Base-by-base conservation (phyloP, 2,888 invertebrate genomes). In the Drosophila quinaria region DNA sequence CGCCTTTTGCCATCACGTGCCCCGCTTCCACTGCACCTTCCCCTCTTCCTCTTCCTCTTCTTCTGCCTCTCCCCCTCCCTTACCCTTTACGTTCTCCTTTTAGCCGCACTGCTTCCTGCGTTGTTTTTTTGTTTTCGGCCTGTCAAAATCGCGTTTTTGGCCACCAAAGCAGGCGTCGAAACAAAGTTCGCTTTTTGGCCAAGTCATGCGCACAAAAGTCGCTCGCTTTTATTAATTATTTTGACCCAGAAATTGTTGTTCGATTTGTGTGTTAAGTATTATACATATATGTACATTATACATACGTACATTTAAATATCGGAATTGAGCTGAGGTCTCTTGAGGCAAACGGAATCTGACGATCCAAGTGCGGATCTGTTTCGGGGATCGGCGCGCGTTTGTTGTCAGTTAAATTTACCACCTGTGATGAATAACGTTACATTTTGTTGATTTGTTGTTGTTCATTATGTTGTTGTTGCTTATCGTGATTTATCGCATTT, bases 371-470 rank as follows among this genome's bases (percentile, higher is more conserved):
- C 50, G 61, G 39, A 68, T 82, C 70, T 69, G 47, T 42, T 41
- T 25, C 17, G 66, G 66, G 70, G 81, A 74, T 78, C 81, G 87
- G 84, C 89, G 76, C 89, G 55, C 89, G 88, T 87, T 87, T 87
- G 88, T 86, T 86, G 86, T 89, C 86, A 89, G 84, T 72, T 87
- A 73, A 84, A 84, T 85, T 87, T 89, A 89, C 88, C 90, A 90
- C 88, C 88, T 89, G 88, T 87, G 88, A 90, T 89, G 88, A 87
- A 89, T 84, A 88, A 87, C 90, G 85, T 90, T 87, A 88, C 83
- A 90, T 90, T 88, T 72, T 65, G 81, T 74, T 85, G 88, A 86
- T 83, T 85, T 78, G 72, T 52, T 47, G 44, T 60, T 74, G 56
- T 78, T 51, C 41, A 49, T 59, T 63, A 55, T 71, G 59, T 55